phyloP scores from a whole-genome alignment of 2,797 vertebrate species.

The Zenarchopterus dispar region DNA sequence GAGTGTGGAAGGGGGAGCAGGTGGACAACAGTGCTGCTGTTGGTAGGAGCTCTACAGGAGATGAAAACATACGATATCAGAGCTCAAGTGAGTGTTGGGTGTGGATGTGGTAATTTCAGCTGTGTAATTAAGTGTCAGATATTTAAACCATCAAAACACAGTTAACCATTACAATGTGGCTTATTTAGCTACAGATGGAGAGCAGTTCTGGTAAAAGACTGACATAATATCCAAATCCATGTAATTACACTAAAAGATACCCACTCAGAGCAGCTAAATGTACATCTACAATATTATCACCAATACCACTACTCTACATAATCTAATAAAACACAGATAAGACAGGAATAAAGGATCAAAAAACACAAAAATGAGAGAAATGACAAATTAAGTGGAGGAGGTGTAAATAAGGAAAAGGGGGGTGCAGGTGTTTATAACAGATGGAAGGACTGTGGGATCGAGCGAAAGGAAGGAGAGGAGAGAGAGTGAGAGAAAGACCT shows the following conservation, averaged over 20 bases:
- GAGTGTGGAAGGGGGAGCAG: constrained; percentile 89
- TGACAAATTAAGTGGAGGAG: constrained; percentile 70
- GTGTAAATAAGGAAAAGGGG: constrained; percentile 55
- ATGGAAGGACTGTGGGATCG: constrained; percentile 60
- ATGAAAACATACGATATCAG: constrained; percentile 1
- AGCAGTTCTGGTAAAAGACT: no score
- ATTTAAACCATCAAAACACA: neutral
- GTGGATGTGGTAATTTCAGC: neutral
- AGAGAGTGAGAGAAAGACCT: constrained; percentile 83
- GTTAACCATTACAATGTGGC: no score
- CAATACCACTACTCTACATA: no score
- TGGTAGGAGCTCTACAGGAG: constrained; percentile 89
- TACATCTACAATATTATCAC: constrained; percentile 5
- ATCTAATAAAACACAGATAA: constrained; percentile 24
- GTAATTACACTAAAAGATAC: neutral
- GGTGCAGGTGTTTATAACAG: constrained; percentile 58
- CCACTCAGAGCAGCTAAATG: no score
- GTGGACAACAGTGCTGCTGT: constrained; percentile 93
- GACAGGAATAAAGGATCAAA: constrained; percentile 45
- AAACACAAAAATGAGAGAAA: constrained; percentile 53
- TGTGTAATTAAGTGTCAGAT: neutral
- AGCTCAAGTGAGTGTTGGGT: neutral
- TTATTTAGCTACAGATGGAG: no score
- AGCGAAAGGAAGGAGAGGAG: constrained; percentile 37
- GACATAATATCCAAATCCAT: no score